phyloP scores from a whole-genome alignment of 2,888 invertebrate genomes.

The Theretra japonica region DNA sequence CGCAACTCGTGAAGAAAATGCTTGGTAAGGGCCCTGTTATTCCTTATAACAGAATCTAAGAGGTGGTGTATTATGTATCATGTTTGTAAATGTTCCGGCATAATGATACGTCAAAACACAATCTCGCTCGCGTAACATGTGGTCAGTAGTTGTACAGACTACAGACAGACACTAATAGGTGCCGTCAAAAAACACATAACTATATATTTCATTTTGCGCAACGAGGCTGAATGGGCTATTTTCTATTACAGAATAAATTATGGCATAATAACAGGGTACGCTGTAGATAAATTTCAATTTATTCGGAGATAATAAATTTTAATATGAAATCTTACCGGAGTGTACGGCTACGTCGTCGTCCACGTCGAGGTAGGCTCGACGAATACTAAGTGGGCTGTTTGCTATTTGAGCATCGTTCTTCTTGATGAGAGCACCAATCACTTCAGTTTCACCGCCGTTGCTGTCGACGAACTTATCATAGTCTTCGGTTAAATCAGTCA shows the following conservation, averaged over 20 bases:
- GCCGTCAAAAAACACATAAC: slow-evolving; percentile 45
- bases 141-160: background rate
- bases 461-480: slow-evolving; percentile 72
- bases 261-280: slow-evolving; percentile 36
- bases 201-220: slow-evolving; percentile 48
- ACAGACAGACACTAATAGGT: background rate
- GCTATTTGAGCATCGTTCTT: slow-evolving; percentile 74
- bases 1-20: slow-evolving; percentile 18
- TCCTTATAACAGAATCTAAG: slow-evolving; percentile 3
- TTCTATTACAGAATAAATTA: slow-evolving; percentile 43
- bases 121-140: background rate
- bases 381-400: slow-evolving; percentile 76
- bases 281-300: slow-evolving; percentile 45
- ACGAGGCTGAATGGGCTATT: slow-evolving; percentile 40
- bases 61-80: slow-evolving; percentile 1
- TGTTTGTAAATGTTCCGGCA: slow-evolving; percentile 12
- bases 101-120: slow-evolving; percentile 18
- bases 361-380: slow-evolving; percentile 81
- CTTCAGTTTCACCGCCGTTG: slow-evolving; percentile 75
- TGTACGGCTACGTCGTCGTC: slow-evolving; percentile 89
- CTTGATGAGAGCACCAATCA: slow-evolving; percentile 77
- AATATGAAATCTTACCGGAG: slow-evolving; percentile 85
- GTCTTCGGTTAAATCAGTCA: slow-evolving; percentile 72
- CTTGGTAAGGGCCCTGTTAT: slow-evolving; percentile 21
- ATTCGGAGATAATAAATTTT: slow-evolving; percentile 36